Conservation (phyloP, 2,797 vertebrate species). For the Lerista edwardsae region DNA sequence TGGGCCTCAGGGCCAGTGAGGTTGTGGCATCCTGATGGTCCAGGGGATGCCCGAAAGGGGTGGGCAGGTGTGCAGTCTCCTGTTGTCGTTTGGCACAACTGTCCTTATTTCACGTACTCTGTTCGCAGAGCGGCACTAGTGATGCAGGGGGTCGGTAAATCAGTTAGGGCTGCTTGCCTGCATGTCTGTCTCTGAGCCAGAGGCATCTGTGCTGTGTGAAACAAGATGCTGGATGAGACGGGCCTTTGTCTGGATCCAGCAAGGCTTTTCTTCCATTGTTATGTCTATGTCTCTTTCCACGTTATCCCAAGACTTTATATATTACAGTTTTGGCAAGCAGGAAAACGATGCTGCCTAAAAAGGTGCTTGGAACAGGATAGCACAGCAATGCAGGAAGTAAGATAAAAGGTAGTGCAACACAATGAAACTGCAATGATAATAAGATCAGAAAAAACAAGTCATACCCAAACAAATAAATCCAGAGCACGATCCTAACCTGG, state of each 20-base stretch:
- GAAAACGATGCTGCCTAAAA: no score
- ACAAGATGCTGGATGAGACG: no score
- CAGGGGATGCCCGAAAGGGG: no score
- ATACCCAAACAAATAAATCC: neutral
- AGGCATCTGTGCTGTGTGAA: no score
- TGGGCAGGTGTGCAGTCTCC: neutral
- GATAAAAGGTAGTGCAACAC: neutral
- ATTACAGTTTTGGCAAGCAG: neutral
- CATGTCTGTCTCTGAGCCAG: neutral
- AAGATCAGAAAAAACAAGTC: neutral
- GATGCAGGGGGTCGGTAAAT: neutral
- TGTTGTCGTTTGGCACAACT: neutral
- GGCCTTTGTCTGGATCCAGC: no score
- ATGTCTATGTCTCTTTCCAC: no score
- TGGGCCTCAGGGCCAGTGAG: no score
- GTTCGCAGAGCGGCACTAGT: no score
- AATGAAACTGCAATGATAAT: neutral
- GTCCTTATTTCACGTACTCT: neutral
- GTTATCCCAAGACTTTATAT: no score
- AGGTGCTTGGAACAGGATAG: neutral
- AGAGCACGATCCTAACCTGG: no score
- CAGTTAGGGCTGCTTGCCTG: neutral
- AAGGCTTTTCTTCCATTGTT: no score
- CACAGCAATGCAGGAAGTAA: neutral
- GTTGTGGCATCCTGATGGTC: no score